Evolutionary conservation across 2,888 invertebrate species (phyloP).

Genomic region (Drosophila peninsularis): DNA sequence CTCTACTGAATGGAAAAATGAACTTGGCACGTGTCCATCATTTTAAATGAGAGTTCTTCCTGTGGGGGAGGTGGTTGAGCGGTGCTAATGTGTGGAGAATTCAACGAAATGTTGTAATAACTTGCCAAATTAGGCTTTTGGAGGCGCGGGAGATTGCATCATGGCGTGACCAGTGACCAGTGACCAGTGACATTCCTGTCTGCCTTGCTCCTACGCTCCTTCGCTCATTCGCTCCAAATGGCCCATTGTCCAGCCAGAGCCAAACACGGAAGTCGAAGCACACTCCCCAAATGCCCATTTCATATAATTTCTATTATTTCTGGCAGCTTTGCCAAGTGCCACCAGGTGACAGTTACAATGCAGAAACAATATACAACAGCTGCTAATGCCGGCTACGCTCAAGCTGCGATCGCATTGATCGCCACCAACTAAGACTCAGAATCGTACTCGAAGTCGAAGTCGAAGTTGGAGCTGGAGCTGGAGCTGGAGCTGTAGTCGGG

Average conservation of each 20-base stretch:
- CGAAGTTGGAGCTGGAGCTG: slow-evolving; percentile 8
- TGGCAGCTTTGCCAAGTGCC: slow-evolving; percentile 73
- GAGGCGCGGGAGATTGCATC: slow-evolving; percentile 54
- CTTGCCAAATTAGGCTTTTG: slow-evolving; percentile 62
- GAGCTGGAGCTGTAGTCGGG: slow-evolving; percentile 8
- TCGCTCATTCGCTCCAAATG: slow-evolving; percentile 43
- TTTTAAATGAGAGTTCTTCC: slow-evolving; percentile 45
- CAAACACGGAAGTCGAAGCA: slow-evolving; percentile 73
- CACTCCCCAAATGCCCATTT: slow-evolving; percentile 77
- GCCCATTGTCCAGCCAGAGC: slow-evolving; percentile 65
- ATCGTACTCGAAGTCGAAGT: slow-evolving; percentile 1
- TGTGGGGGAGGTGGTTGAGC: slow-evolving; percentile 41
- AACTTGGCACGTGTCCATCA: slow-evolving; percentile 77
- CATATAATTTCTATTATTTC: slow-evolving; percentile 78
- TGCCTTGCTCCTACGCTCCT: background rate
- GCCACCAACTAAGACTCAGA: slow-evolving; percentile 37
- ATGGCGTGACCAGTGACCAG: slow-evolving; percentile 26
- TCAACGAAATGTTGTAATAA: slow-evolving; percentile 62
- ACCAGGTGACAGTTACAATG: slow-evolving; percentile 77
- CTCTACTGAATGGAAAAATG: slow-evolving; percentile 43
- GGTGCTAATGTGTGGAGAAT: slow-evolving; percentile 54
- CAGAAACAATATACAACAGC: slow-evolving; percentile 74
- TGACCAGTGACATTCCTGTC: slow-evolving; percentile 19
- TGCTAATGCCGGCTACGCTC: slow-evolving; percentile 43
- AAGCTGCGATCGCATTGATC: slow-evolving; percentile 47